Evolutionary conservation across 2,888 invertebrate species (phyloP).

Genomic region (Lochmaea crataegi): DNA sequence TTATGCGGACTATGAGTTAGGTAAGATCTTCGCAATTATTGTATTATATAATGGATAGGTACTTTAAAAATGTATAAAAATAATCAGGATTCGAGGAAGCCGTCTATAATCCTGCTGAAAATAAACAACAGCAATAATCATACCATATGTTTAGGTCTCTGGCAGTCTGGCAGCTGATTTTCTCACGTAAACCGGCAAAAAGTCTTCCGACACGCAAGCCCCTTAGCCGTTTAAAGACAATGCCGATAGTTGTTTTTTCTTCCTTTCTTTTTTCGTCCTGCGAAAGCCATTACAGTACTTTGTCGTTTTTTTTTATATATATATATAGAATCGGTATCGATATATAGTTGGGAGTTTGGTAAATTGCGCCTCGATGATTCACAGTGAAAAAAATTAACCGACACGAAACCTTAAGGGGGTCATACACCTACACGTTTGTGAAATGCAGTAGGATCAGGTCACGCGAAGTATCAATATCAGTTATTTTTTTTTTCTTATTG

Average conservation of each 20-base stretch:
- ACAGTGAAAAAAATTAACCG: not conserved
- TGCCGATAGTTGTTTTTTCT: conserved; percentile 30
- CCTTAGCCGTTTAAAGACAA: conserved; percentile 30
- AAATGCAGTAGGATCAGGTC: not conserved
- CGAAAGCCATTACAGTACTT: conserved; percentile 18
- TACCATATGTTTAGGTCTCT: conserved; percentile 38
- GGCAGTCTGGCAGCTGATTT: conserved; percentile 39
- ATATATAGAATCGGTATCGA: not conserved
- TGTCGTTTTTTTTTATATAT: not conserved
- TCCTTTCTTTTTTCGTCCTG: conserved; percentile 23
- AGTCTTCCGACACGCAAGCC: conserved; percentile 30
- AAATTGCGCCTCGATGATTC: not conserved
- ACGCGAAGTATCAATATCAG: not conserved
- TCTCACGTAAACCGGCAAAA: conserved; percentile 37
- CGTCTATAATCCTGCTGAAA: conserved; percentile 18
- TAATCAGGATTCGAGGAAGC: not conserved
- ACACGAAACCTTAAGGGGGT: not conserved
- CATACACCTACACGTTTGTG: not conserved
- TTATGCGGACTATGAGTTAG: too few species aligned
- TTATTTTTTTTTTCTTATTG: too few species aligned
- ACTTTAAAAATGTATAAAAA: not conserved
- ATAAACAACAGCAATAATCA: conserved; percentile 39
- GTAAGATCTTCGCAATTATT: too few species aligned
- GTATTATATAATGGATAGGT: not conserved
- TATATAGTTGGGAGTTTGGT: not conserved